These are phyloP conservation scores for Acleris emargana DNA, from an alignment of 2,888 invertebrate genomes.

Conservation along the genomic window DNA sequence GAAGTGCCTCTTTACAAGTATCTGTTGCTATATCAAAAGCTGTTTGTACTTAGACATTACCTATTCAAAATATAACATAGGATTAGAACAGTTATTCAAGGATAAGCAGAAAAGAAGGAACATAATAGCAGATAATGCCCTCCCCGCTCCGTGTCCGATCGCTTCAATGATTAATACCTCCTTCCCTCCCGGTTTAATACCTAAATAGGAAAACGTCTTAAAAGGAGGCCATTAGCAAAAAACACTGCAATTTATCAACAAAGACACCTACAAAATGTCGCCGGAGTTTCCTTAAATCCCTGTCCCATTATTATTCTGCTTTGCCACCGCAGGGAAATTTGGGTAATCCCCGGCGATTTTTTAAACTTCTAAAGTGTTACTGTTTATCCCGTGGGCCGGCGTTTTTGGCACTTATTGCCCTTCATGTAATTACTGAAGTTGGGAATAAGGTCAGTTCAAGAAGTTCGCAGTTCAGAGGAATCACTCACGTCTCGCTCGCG, in stretches of 20 bases:
- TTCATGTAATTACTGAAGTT: conserved; percentile 30
- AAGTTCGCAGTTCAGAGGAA: neutral
- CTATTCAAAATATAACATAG: too few species aligned
- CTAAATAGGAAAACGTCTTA: conserved; percentile 51
- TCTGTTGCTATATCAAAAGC: too few species aligned
- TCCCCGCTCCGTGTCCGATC: conserved; percentile 15
- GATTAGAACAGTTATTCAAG: neutral
- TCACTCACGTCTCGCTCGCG: neutral
- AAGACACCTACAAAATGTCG: conserved; percentile 64
- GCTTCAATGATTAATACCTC: conserved; percentile 40
- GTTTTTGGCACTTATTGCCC: conserved; percentile 35
- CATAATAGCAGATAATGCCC: conserved; percentile 12
- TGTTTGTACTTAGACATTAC: too few species aligned
- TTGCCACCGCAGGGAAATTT: conserved; percentile 68
- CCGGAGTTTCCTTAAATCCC: conserved; percentile 63
- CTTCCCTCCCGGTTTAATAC: conserved; percentile 34
- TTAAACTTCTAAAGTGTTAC: conserved; percentile 47
- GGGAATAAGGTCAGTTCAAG: conserved; percentile 4
- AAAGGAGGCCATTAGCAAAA: conserved; percentile 69
- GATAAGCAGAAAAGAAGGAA: neutral
- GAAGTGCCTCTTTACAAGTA: too few species aligned
- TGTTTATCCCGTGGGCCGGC: conserved; percentile 39
- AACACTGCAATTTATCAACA: conserved; percentile 76
- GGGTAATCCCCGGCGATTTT: conserved; percentile 65
- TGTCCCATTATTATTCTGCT: conserved; percentile 71